Percentiles rank a stretch among this genome's conserved stretches.
Evolutionary conservation across 1,140 invertebrate species (phyloP).

Genomic region (Laupala kohalensis): DNA sequence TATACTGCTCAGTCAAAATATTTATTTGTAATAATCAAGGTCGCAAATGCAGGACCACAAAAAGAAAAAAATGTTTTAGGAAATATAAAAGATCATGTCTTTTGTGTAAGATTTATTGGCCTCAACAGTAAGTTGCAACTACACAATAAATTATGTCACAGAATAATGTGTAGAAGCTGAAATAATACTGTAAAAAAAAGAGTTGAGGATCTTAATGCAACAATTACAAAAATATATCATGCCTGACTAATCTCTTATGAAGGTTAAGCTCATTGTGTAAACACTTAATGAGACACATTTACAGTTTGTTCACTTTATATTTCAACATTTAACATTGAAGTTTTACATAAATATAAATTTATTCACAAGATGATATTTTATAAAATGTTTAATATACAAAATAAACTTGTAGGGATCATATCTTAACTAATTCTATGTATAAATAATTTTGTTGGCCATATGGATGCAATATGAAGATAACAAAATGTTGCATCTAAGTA

Average conservation of each 20-base stretch:
- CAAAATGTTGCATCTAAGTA: neutral
- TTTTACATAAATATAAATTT: slow-evolving; percentile 1
- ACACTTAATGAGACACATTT: neutral
- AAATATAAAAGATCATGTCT: neutral
- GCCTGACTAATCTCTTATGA: neutral
- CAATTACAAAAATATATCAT: neutral
- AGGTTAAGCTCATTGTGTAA: neutral
- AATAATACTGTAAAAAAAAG: neutral
- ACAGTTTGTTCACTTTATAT: slow-evolving; percentile 1
- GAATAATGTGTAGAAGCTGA: neutral
- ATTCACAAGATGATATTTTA: slow-evolving; percentile 1
- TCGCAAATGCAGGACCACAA: neutral
- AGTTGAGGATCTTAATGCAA: neutral
- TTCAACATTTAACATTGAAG: slow-evolving; percentile 1
- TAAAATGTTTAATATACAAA: slow-evolving; percentile 21
- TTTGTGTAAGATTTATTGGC: neutral
- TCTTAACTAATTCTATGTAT: neutral
- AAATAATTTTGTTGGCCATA: neutral
- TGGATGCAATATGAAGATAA: neutral
- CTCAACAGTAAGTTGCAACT: neutral
- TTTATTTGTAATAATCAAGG: neutral
- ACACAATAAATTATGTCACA: neutral
- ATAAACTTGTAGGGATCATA: slow-evolving; percentile 19
- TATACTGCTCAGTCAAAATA: neutral
- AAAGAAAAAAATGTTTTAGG: neutral